Conservation (phyloP, 2,888 invertebrate genomes). For the Mesorhabditis spiculigera region DNA sequence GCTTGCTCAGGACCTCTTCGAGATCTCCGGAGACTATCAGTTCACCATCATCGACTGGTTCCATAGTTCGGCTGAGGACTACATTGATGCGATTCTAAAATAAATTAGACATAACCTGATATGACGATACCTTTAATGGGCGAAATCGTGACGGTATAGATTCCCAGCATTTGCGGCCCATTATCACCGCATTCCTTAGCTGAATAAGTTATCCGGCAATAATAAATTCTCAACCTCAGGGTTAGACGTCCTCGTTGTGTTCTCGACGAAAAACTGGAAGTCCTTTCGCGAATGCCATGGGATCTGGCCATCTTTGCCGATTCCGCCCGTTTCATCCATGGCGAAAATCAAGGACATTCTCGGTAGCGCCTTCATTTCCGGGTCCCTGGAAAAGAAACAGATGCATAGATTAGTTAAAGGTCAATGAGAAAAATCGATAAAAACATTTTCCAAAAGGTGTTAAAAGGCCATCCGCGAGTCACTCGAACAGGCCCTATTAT, state of each 20-base stretch:
- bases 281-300: slow-evolving; percentile 86
- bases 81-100: slow-evolving; percentile 75
- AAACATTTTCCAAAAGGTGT: too few species aligned
- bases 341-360: slow-evolving; percentile 67
- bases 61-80: slow-evolving; percentile 70
- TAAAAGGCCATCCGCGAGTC: too few species aligned
- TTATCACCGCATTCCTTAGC: slow-evolving; percentile 79
- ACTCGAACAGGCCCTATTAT: too few species aligned
- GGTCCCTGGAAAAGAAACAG: too few species aligned
- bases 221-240: slow-evolving; percentile 50
- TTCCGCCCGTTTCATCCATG: slow-evolving; percentile 79
- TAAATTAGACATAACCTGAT: neutral
- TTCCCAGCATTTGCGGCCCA: slow-evolving; percentile 91
- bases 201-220: slow-evolving; percentile 38
- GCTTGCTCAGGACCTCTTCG: neutral
- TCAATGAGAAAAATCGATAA: too few species aligned
- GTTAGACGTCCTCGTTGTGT: slow-evolving; percentile 73
- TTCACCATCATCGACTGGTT: slow-evolving; percentile 45
- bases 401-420: too few species aligned
- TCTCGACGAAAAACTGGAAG: slow-evolving; percentile 78
- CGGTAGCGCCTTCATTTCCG: slow-evolving; percentile 6
- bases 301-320: slow-evolving; percentile 78
- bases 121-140: slow-evolving; percentile 67
- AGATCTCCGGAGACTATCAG: slow-evolving; percentile 50
- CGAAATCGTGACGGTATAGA: slow-evolving; percentile 79